These are phyloP conservation scores for Babylonia areolata DNA, from an alignment of 1,140 invertebrate species.

Conservation along the genomic window DNA sequence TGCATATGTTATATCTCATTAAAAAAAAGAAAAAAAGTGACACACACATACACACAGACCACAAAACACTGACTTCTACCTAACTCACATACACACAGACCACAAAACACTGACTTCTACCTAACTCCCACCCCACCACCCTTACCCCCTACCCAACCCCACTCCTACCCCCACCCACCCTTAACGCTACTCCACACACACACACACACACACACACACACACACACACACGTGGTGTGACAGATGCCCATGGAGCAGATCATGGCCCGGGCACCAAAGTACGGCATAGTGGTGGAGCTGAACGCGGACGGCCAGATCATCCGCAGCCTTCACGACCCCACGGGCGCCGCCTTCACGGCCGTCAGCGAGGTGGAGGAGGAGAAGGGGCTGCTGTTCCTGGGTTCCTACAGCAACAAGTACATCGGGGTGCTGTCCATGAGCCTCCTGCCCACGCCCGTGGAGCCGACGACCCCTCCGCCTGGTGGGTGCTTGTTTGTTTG, in stretches of 20 bases:
- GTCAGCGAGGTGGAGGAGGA: slow-evolving; percentile 74
- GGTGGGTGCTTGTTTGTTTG: not conserved
- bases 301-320: slow-evolving; percentile 48
- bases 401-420: slow-evolving; percentile 69
- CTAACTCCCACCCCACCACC: too few relatives aligned
- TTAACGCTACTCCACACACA: too few relatives aligned
- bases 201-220: too few relatives aligned
- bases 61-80: too few relatives aligned
- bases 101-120: too few relatives aligned
- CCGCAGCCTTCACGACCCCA: slow-evolving; percentile 39
- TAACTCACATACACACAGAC: too few relatives aligned
- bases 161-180: too few relatives aligned
- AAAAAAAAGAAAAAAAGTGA: too few relatives aligned
- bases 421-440: not conserved
- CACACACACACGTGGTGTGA: too few relatives aligned
- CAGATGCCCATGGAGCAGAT: slow-evolving; percentile 77
- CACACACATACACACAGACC: too few relatives aligned
- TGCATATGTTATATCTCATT: too few relatives aligned
- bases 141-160: too few relatives aligned
- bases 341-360: slow-evolving; percentile 38
- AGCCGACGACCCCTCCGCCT: not conserved
- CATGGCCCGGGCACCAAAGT: slow-evolving; percentile 81
- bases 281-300: slow-evolving; percentile 75
- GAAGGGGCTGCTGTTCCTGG: slow-evolving; percentile 79
- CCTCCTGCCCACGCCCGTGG: not conserved